These are phyloP conservation scores for Nesoenas mayeri DNA, from an alignment of 2,113 vertebrate species.

Conservation along the genomic window DNA sequence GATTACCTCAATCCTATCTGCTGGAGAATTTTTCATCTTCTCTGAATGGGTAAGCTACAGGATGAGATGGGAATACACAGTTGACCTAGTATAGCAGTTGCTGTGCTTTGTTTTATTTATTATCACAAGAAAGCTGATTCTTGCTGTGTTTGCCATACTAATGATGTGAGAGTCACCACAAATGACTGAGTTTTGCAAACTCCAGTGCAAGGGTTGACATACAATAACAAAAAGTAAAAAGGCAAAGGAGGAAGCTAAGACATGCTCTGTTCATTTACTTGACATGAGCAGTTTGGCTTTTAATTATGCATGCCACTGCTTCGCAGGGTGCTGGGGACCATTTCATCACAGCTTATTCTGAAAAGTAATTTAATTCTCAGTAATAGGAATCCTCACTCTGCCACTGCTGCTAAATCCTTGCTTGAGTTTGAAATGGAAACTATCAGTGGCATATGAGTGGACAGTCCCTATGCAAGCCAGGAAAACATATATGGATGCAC, in stretches of 20 bases:
- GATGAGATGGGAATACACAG: not conserved
- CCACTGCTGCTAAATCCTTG: not conserved
- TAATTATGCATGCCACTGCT: slow-evolving; percentile 51
- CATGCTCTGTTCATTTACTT: slow-evolving; percentile 30
- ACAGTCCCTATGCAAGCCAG: not conserved
- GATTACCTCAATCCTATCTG: not conserved
- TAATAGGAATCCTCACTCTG: slow-evolving; percentile 22
- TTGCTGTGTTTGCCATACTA: not conserved
- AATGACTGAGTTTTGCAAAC: slow-evolving; percentile 12
- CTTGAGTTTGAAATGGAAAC: not conserved
- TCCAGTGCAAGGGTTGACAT: not conserved
- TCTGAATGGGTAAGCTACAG: not conserved
- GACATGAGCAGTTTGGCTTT: slow-evolving; percentile 32
- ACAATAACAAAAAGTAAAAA: slow-evolving; percentile 6
- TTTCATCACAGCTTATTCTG: slow-evolving; percentile 1
- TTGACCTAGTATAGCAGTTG: not conserved
- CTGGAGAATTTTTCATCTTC: not conserved
- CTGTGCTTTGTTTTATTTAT: not conserved
- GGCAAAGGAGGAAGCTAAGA: slow-evolving; percentile 16
- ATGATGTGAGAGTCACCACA: not conserved
- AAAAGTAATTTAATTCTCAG: slow-evolving; percentile 50
- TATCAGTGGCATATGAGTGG: not conserved
- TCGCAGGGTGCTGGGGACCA: not conserved
- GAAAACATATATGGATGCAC: not conserved
- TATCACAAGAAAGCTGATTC: not conserved